Percentiles rank a stretch among this genome's conserved stretches.
phyloP scores from a whole-genome alignment of 2,797 vertebrate species.

The Oreortyx pictus region DNA sequence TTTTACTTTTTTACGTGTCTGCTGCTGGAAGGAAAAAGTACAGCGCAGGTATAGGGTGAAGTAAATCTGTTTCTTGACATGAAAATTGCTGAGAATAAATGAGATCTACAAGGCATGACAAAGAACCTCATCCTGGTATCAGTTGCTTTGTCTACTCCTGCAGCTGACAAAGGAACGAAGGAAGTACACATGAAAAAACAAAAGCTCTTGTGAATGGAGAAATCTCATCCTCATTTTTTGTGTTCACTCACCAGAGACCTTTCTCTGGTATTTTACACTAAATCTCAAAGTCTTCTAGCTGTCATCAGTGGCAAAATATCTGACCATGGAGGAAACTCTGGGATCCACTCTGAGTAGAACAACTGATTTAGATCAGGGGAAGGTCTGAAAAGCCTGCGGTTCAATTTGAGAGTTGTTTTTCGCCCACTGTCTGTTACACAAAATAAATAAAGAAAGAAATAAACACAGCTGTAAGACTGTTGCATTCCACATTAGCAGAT shows the following conservation, averaged over 20 bases:
- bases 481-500: background rate
- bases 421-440: background rate
- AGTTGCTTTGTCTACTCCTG: background rate
- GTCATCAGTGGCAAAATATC: background rate
- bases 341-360: background rate
- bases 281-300: background rate
- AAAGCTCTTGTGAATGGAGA: background rate
- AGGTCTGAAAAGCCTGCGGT: background rate
- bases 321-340: background rate
- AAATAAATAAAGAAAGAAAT: background rate
- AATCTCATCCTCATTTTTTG: background rate
- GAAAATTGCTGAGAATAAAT: background rate
- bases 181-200: background rate
- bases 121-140: accelerated
- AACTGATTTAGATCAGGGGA: background rate
- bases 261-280: background rate
- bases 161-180: background rate
- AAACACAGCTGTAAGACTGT: background rate
- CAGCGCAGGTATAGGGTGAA: background rate
- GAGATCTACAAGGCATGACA: background rate
- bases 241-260: background rate
- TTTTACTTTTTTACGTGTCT: background rate
- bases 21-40: background rate
- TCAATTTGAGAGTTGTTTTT: background rate
- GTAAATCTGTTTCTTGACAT: background rate